Evolutionary conservation across 2,888 invertebrate genomes (phyloP).

Genomic region (Lottia gigantea): DNA sequence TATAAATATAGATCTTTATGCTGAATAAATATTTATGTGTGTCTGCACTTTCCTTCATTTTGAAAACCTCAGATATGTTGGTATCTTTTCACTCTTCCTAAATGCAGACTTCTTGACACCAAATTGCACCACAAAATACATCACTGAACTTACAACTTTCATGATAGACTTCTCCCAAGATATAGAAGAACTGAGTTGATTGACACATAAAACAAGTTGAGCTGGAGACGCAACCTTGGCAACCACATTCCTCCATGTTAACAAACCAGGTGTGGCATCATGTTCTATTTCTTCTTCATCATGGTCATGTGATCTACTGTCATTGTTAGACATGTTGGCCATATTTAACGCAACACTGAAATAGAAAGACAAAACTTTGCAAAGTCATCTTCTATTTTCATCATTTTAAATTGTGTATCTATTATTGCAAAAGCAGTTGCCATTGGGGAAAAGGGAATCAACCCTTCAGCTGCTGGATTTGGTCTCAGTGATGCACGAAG

Average conservation of each 20-base stretch:
- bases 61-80: too few relatives aligned
- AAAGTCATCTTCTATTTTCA: conserved; percentile 13
- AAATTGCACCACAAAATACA: too few relatives aligned
- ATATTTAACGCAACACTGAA: conserved; percentile 57
- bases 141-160: conserved; percentile 89
- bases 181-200: conserved; percentile 88
- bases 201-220: conserved; percentile 89
- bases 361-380: conserved; percentile 6
- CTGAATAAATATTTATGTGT: too few relatives aligned
- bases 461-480: too few relatives aligned
- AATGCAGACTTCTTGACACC: too few relatives aligned
- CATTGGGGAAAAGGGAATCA: too few relatives aligned
- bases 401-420: too few relatives aligned
- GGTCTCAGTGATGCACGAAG: background rate
- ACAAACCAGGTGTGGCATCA: conserved; percentile 77
- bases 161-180: conserved; percentile 99
- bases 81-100: too few relatives aligned
- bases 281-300: conserved; percentile 32
- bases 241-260: conserved; percentile 88
- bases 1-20: too few relatives aligned
- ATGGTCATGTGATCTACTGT: conserved; percentile 22
- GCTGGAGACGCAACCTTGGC: conserved; percentile 86
- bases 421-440: too few relatives aligned
- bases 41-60: too few relatives aligned
- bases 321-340: conserved; percentile 40